These are phyloP conservation scores for Scalopus aquaticus DNA, from an alignment of 2,113 vertebrate species.

Conservation along the genomic window DNA sequence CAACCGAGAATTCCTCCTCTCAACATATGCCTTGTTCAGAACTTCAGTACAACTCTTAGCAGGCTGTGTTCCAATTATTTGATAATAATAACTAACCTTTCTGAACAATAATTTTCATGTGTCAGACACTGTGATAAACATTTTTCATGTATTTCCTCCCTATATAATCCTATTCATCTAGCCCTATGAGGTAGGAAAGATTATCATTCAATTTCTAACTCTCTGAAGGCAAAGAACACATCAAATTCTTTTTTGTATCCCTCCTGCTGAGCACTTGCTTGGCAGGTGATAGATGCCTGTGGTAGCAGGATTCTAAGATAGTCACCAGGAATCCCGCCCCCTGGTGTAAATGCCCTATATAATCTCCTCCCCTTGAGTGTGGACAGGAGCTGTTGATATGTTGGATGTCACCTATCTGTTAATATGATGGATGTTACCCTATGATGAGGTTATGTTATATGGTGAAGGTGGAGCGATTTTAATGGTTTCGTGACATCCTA, in stretches of 20 bases:
- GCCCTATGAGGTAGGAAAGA: not conserved
- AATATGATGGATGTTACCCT: not conserved
- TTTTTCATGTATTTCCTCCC: not conserved
- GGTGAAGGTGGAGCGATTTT: conserved; percentile 6
- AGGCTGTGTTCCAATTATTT: not conserved
- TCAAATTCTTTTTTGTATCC: not conserved
- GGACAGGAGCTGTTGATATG: not conserved
- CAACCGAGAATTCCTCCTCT: not conserved
- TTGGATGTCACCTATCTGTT: not conserved
- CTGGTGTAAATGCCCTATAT: not conserved
- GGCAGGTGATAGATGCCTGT: not conserved
- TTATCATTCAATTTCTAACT: not conserved
- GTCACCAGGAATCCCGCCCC: not conserved
- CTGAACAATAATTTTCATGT: not conserved
- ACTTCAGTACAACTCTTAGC: not conserved
- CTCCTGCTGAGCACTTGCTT: not conserved
- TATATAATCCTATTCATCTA: not conserved
- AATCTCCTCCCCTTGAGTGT: not conserved
- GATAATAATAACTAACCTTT: not conserved
- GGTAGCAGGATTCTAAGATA: not conserved
- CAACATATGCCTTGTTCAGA: not conserved
- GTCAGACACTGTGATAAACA: not conserved
- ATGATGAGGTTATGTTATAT: not conserved
- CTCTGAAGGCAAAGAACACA: not conserved
- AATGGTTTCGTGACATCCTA: not conserved